A percentile compares a stretch with the other conserved stretches of the same genome.
Conservation (phyloP, 2,888 invertebrate species). For the Iselma pallidipennis region DNA sequence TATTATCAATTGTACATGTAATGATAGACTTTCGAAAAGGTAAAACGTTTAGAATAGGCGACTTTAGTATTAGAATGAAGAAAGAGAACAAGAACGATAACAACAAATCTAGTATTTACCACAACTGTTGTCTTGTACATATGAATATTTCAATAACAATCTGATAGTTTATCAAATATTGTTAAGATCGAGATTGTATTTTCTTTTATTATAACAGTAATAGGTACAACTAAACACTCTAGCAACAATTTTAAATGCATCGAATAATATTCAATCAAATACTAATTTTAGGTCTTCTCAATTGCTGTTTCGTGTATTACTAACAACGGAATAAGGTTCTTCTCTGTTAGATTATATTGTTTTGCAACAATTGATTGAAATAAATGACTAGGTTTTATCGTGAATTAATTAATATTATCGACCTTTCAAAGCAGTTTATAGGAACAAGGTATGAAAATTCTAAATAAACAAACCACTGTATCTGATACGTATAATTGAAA, state of each 20-base stretch:
- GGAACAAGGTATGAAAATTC: too few species aligned
- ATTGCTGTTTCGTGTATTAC: background rate
- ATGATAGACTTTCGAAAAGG: constrained; percentile 25
- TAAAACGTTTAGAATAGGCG: constrained; percentile 11
- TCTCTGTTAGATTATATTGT: background rate
- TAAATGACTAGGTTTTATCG: background rate
- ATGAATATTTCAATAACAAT: background rate
- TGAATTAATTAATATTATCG: background rate
- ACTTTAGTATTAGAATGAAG: background rate
- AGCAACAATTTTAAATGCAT: background rate
- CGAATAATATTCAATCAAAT: background rate
- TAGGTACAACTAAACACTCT: background rate
- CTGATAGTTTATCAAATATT: background rate
- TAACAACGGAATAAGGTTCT: background rate
- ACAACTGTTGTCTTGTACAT: background rate
- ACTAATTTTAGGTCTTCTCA: background rate
- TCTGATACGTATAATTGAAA: too few species aligned
- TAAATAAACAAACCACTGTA: too few species aligned
- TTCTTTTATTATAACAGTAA: background rate
- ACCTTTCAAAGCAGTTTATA: background rate
- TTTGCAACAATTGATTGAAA: background rate
- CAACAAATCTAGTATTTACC: background rate
- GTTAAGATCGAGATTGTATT: background rate
- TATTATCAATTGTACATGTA: constrained; percentile 24
- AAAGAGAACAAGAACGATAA: background rate